Evolutionary conservation across 1,140 invertebrate genomes (phyloP), one percentile per base, ranked within the genome.

Genomic region (Diabrotica virgifera): DNA sequence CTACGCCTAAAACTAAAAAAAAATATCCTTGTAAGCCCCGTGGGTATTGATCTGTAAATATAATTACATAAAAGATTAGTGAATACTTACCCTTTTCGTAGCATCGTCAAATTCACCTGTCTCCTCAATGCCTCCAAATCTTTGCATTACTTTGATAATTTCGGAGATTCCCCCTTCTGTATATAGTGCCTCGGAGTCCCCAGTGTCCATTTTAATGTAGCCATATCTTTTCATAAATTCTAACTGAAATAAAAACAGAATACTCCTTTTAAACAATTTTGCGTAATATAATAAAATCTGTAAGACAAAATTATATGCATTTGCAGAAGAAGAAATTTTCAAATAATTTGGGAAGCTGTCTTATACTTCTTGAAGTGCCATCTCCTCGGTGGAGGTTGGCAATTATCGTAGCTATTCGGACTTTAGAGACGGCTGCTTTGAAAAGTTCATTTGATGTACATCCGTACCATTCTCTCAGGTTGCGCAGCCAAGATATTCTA

Each of bases 91-190:
- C 71, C 84, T 77, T 57, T 84, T 75, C 3, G 89, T 91, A 9
- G 77, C 80, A 38, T 80, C 77, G 73, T 90, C 86, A 9, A 90
- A 68, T 7, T 79, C 73, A 13, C 89, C 89, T 2, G 88, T 89
- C 72, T 84, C 79, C 10, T 82, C 77, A 11, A 90, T 79, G n/a
- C 80, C 85, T 13, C 87, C 88, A 78, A 85, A 90, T 67, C 77
- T 83, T 78, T 90, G 89, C 75, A 90, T 79, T 61, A 81, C 82
- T 71, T 82, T 84, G 9, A 90, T 80, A 0, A 85, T 85, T n/a
- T 84, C 81, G 2, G 80, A 72, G 8, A 89, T 76, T 6, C 86
- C 81, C 60, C 82, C 80, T 67, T 84, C 77, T 8, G 83, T 84
- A 77, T 85, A 89, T 14, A 86, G 72, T 1, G 85, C 80, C 59